phyloP scores from a whole-genome alignment of 2,888 invertebrate genomes.

The Caenorhabditis sp. region DNA sequence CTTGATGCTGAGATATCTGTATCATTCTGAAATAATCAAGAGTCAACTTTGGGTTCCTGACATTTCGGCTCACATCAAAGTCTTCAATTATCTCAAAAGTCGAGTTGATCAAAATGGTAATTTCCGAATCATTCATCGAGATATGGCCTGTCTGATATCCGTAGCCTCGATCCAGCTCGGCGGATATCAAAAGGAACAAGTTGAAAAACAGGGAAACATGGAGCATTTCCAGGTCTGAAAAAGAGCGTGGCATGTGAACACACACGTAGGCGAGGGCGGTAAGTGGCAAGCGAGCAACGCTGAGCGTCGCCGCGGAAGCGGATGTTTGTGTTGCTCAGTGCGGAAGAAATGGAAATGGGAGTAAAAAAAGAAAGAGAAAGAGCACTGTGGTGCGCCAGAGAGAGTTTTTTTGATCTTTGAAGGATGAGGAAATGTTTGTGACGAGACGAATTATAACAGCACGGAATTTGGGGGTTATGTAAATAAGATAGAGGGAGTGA shows the following conservation, averaged over 20 bases:
- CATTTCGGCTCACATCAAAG: slow-evolving; percentile 57
- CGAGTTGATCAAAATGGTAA: slow-evolving; percentile 72
- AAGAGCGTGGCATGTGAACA: slow-evolving; percentile 14
- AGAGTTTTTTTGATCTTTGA: slow-evolving; percentile 48
- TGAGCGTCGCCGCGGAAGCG: slow-evolving; percentile 58
- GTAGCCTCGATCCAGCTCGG: slow-evolving; percentile 42
- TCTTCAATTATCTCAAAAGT: slow-evolving; percentile 72
- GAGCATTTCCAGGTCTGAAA: slow-evolving; percentile 39
- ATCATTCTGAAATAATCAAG: slow-evolving; percentile 41
- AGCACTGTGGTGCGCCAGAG: slow-evolving; percentile 22
- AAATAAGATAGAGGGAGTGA: slow-evolving; percentile 4
- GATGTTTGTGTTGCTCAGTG: slow-evolving; percentile 61
- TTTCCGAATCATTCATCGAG: slow-evolving; percentile 68
- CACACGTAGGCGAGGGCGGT: slow-evolving; percentile 37
- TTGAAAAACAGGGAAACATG: slow-evolving; percentile 26
- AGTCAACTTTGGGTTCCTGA: background rate
- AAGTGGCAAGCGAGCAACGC: slow-evolving; percentile 23
- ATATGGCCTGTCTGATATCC: slow-evolving; percentile 68
- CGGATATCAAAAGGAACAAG: slow-evolving; percentile 37
- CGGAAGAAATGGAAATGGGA: slow-evolving; percentile 24
- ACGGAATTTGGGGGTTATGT: slow-evolving; percentile 14
- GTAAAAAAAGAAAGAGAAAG: slow-evolving; percentile 5
- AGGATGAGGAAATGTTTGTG: slow-evolving; percentile 43
- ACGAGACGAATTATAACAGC: slow-evolving; percentile 17
- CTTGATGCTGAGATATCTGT: slow-evolving; percentile 19